Conservation (phyloP, 64 coral and sea anemone species). For the Stylophora pistillata region DNA sequence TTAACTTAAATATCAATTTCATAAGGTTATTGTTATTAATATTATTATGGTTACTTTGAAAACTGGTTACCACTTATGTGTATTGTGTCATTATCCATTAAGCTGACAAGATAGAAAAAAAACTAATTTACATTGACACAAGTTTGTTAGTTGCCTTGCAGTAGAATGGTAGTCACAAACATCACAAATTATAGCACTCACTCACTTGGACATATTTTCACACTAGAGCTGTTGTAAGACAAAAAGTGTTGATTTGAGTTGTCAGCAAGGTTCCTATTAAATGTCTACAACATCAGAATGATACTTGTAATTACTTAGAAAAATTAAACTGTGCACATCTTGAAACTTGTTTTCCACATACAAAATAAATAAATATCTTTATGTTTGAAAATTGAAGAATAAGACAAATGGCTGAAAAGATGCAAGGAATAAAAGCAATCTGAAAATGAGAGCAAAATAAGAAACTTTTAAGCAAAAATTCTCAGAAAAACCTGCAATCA, state of each 20-base stretch:
- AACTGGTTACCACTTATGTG: neutral
- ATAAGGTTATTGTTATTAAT: no score
- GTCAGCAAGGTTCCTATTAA: neutral
- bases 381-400: neutral
- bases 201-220: neutral
- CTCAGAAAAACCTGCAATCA: no score
- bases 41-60: neutral
- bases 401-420: constrained; percentile 13
- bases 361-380: constrained; percentile 33
- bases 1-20: constrained; percentile 8
- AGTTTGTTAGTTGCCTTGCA: neutral
- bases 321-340: neutral
- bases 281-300: neutral
- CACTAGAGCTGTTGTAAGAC: neutral
- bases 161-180: neutral
- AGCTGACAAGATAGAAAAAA: neutral
- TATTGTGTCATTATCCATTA: neutral
- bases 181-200: neutral
- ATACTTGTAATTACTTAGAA: neutral
- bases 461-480: neutral
- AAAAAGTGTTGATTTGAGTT: neutral
- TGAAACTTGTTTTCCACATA: neutral
- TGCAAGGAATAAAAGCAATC: neutral
- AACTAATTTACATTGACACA: neutral
- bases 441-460: neutral